Evolutionary conservation across 2,888 invertebrate genomes (phyloP), one percentile per base, ranked within the genome.

Genomic region (Salticus scenicus): DNA sequence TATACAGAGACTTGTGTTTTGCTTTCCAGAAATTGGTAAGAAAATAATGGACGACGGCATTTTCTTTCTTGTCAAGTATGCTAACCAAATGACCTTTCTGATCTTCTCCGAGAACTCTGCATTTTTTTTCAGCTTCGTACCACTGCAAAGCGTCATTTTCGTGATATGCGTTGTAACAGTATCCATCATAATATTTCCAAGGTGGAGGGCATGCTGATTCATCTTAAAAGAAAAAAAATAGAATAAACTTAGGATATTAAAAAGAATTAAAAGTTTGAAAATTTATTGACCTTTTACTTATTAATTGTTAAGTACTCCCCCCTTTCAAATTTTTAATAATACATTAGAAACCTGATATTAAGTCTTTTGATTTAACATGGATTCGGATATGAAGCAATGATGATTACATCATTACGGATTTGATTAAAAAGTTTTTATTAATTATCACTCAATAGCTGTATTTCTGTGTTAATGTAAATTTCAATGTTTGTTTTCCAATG

Each of bases 1-100:
- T 89, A 69, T 89, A 90, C 17, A 90, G 87, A 20, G 89, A 88
- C 14, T 89, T 88, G 24, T 87, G 70, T n/a, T 87, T 85, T 1
- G 89, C 80, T 30, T 88, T 88, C 89, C 89, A 89, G 8, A 87
- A 76, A 33, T 88, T 89, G 0, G 90, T 89, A 4, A 90, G 81
- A 47, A 90, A 87, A 66, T 89, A 89, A 84, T 90, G 90, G 8
- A 90, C 87, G 20, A 90, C 89, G 4, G 88, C 84, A 88, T 90
- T 90, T 84, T 90, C 90, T n/a, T 88, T 78, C 72, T 88, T 87
- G 51, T 89, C 89, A 51, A 89, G 78, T 20, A 90, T 90, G 86
- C 89, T 89, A n/a, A 90, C 90, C 31, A 90, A 87, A 88, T 90
- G 90, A 1, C 90, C 90, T 0, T 88, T 88, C 14, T 88, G 70